Conservation (phyloP, 1,140 invertebrate species). For the Aphelinus certus region DNA sequence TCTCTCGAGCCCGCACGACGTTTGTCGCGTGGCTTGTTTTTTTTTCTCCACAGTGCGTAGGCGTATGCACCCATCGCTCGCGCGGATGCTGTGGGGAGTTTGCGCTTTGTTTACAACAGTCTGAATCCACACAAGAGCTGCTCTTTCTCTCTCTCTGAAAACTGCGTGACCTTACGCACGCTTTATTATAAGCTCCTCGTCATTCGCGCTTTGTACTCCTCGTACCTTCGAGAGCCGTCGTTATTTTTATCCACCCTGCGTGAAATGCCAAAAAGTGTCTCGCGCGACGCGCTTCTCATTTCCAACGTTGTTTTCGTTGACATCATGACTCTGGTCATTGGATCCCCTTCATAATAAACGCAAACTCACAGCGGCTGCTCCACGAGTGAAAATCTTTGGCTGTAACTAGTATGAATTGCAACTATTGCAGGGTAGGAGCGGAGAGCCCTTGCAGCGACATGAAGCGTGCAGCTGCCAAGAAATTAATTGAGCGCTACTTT, state of each 20-base stretch:
- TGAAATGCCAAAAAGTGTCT: constrained; percentile 31
- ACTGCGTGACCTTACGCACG: constrained; percentile 11
- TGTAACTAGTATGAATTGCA: too few species aligned
- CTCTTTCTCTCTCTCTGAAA: constrained; percentile 7
- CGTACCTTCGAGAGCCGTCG: constrained; percentile 1
- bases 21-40: background rate
- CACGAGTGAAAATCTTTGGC: too few species aligned
- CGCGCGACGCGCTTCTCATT: too few species aligned
- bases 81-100: background rate
- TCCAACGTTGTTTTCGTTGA: too few species aligned
- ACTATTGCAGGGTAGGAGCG: constrained; percentile 58
- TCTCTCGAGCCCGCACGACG: background rate
- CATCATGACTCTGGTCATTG: too few species aligned
- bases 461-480: constrained; percentile 88
- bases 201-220: constrained; percentile 28
- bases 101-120: background rate
- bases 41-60: background rate
- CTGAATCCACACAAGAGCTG: background rate
- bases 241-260: constrained; percentile 25
- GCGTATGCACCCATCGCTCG: background rate
- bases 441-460: constrained; percentile 74
- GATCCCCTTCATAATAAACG: too few species aligned
- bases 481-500: constrained; percentile 91
- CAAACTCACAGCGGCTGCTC: too few species aligned
- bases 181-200: constrained; percentile 38